Evolutionary conservation across 2,888 invertebrate species (phyloP).

Genomic region (Chalcis sispes): DNA sequence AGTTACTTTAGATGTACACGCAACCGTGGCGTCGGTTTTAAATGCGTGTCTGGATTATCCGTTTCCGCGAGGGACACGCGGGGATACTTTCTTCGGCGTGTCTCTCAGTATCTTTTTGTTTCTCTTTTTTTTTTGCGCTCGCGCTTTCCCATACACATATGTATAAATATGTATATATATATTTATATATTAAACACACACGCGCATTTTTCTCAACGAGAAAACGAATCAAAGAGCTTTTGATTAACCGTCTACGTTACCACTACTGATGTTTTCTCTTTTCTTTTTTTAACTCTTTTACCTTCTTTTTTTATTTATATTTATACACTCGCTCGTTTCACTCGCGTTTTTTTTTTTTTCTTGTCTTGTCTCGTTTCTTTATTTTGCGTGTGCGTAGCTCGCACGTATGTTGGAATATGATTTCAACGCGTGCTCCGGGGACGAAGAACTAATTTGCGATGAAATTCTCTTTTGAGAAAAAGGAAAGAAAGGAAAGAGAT

Average conservation of each 20-base stretch:
- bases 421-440: background rate
- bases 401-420: no score
- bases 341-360: background rate
- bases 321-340: background rate
- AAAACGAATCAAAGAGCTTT: conserved; percentile 40
- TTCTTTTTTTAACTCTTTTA: conserved; percentile 4
- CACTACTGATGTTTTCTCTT: background rate
- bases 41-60: conserved; percentile 61
- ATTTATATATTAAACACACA: no score
- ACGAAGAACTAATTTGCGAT: conserved; percentile 13
- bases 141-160: background rate
- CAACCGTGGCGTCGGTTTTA: conserved; percentile 31
- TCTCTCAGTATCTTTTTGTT: background rate
- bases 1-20: background rate
- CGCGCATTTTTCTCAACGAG: background rate
- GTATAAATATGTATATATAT: no score
- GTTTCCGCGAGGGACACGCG: conserved; percentile 57
- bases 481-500: no score
- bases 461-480: background rate
- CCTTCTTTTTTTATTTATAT: conserved; percentile 1
- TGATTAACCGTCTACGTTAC: conserved; percentile 33
- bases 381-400: no score
- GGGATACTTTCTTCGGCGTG: conserved; percentile 3
- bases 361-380: background rate
- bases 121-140: background rate